A percentile compares a stretch with the other conserved stretches of the same genome.
phyloP scores from a whole-genome alignment of 2,113 vertebrate species.

The Callipepla californica region DNA sequence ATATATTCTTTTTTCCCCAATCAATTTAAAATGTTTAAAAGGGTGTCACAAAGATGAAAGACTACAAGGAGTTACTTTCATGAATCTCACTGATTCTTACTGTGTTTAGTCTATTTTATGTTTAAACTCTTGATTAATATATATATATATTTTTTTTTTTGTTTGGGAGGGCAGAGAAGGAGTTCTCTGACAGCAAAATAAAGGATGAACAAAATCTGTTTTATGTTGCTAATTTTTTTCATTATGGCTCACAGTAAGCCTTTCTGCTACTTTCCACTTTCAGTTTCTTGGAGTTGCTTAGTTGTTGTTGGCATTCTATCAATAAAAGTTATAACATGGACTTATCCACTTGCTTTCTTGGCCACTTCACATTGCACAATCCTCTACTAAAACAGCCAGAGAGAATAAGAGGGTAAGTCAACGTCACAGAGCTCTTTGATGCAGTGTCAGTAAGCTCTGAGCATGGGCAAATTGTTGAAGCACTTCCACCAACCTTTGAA shows the following conservation, averaged over 20 bases:
- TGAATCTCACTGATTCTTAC: background rate
- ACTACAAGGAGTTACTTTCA: background rate
- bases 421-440: slow-evolving; percentile 51
- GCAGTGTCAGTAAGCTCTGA: slow-evolving; percentile 53
- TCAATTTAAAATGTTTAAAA: background rate
- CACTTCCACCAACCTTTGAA: slow-evolving; percentile 63
- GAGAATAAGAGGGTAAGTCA: slow-evolving; percentile 65
- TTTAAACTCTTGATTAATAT: background rate
- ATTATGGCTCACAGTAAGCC: slow-evolving; percentile 32
- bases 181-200: slow-evolving; percentile 6
- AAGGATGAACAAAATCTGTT: background rate
- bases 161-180: background rate
- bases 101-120: background rate
- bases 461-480: slow-evolving; percentile 49
- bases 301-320: slow-evolving; percentile 56
- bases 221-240: background rate
- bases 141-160: background rate
- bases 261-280: slow-evolving; percentile 58
- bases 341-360: slow-evolving; percentile 47
- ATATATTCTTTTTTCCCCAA: background rate
- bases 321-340: slow-evolving; percentile 39
- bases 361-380: slow-evolving; percentile 38
- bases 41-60: background rate
- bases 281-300: slow-evolving; percentile 49
- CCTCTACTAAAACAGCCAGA: slow-evolving; percentile 39